Evolutionary conservation across 2,888 invertebrate genomes (phyloP).

Genomic region (Polydrusus tereticollis): DNA sequence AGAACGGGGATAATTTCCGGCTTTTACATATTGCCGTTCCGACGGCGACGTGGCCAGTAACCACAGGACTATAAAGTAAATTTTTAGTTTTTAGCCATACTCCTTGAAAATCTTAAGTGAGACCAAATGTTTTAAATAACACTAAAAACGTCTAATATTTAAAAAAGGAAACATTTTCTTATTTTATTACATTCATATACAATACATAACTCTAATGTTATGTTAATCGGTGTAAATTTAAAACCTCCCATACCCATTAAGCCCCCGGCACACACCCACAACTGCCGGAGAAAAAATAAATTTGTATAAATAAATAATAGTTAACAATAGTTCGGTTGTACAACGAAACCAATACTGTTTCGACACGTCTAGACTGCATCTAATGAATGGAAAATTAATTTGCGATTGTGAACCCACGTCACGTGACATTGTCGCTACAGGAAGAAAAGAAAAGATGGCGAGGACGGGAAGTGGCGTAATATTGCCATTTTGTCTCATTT

Average conservation of each 20-base stretch:
- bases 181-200: too few species aligned
- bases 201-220: not conserved
- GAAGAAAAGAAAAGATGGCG: not conserved
- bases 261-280: not conserved
- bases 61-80: too few species aligned
- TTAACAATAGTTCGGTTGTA: not conserved
- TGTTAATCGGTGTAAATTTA: not conserved
- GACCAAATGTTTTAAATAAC: too few species aligned
- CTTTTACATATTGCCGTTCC: not conserved
- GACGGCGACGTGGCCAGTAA: too few species aligned
- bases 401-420: not conserved
- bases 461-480: not conserved
- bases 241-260: constrained; percentile 2
- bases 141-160: too few species aligned
- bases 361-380: constrained; percentile 19
- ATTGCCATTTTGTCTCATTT: not conserved
- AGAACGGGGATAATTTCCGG: not conserved
- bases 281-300: constrained; percentile 7
- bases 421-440: constrained; percentile 1
- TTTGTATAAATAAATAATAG: constrained; percentile 7
- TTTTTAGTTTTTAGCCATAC: too few species aligned
- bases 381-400: constrained; percentile 17
- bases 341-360: not conserved
- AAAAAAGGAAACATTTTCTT: too few species aligned
- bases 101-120: too few species aligned